Base-by-base conservation (phyloP, 2,888 invertebrate genomes). In the Orthosia gothica region DNA sequence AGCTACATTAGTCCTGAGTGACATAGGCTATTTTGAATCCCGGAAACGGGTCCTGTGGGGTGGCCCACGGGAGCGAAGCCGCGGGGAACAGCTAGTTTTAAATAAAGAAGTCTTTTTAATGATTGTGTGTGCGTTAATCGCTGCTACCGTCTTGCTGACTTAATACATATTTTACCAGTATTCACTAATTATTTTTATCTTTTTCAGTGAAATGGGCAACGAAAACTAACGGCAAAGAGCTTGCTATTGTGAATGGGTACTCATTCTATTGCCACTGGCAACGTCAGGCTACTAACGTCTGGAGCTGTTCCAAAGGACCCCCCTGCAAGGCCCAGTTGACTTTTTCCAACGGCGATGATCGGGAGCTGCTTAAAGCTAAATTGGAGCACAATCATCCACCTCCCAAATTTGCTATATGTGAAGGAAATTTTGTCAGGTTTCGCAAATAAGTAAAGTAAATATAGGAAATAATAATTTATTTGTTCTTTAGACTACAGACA, bases 301-400 rank as follows among this genome's bases (percentile, higher is more conserved):
- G 91, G 91, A 84, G 81, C 11, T 92, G 91, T 52, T 89, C 91
- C 0, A 83, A 81, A 16, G 89, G 89, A 2, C 84, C 86, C 7
- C 65, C 74, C 5, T 90, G 91, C 55, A 85, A 82, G 20, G 87
- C 90, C 0, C 78, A 87, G 5, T 64, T 91, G 16, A 83, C 83
- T 16, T 68, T 67, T 11, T 66, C 59, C 18, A 86, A 59, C 9
- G 62, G 67, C 23, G 61, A 45, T 12, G n/a, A n/a, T 40, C 61
- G 80, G 12, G 0, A 5, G 3, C 23, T 55, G 4, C 9, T 82
- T 0, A 16, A 69, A 18, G 64, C 94, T 11, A 95, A 93, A 74
- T 92, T 96, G 66, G 91, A 94, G 70, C 97, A 97, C 77, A 93
- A 92, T 64, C 97, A 97, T 79, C 91, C 92, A 9, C 87, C 87